Base-by-base conservation (phyloP, 1,140 invertebrate species). In the Polyergus mexicanus region DNA sequence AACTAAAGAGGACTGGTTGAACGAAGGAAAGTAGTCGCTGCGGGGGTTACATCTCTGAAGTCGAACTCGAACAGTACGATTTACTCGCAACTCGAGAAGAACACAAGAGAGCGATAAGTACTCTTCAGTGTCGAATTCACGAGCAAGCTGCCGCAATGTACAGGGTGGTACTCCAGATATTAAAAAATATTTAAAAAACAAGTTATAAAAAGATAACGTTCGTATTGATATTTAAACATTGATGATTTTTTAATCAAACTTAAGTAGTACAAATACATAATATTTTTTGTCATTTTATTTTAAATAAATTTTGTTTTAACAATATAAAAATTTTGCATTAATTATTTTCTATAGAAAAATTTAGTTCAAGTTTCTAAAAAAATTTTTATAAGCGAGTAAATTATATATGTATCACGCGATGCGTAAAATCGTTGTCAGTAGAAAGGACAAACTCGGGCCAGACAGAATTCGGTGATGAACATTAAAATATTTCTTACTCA, bases 111-210 rank as follows among this genome's bases (percentile, higher is more conserved):
- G 63, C 88, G 89, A 90, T 90, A 90, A 90, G 89, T 90, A 86
- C 88, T 88, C 86, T 88, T 90, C 89, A 81, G 84, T 90, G 86
- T 90, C 78, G 47, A 90, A 90, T 90, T 85, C 74, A 84, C 84
- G 60, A 80, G 68, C 86, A 81, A 75, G 58, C 76, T 88, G 69
- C 47, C 41, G n/a, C 19, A 62, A 84, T 66, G 41, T 77, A 87
- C 44, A 76, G 51, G 35, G 41, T 83, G 38, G 41, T 83, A 25
- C 13, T 41, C 38, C 22, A 28, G 68, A 83, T 47, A 83, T 83
- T 83, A 60, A 81, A 60, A 72, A 5, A 60, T 72, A 60, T 44
- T 60, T 35, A 47, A 83, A 38, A 72, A 32, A 1, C n/a, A 16
- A 60, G 28, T 44, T 44, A 56, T 13, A 72, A 60, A 44, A 66